phyloP scores from a whole-genome alignment of 1,140 invertebrate genomes.

The Musca vetustissima region DNA sequence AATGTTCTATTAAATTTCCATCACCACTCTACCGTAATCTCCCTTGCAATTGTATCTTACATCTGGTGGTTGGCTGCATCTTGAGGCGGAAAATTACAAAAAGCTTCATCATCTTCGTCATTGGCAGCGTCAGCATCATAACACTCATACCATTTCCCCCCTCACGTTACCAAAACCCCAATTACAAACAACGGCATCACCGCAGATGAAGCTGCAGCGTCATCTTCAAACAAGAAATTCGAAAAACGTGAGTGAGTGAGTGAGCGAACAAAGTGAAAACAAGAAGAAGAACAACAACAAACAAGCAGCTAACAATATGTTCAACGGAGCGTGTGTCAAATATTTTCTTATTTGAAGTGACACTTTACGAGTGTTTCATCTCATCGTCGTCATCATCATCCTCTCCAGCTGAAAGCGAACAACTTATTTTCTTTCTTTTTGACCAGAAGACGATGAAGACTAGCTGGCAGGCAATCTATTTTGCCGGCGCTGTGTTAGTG shows the following conservation, averaged over 20 bases:
- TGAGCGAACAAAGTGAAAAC: not conserved
- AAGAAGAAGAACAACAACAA: not conserved
- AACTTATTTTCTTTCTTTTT: too few species aligned
- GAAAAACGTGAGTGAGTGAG: too few species aligned
- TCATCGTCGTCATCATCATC: not conserved
- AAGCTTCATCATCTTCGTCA: too few species aligned
- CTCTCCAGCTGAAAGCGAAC: too few species aligned
- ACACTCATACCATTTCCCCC: not conserved
- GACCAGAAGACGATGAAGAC: too few species aligned
- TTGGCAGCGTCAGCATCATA: too few species aligned
- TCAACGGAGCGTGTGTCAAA: constrained; percentile 12
- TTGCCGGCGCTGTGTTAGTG: too few species aligned
- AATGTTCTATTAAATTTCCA: too few species aligned
- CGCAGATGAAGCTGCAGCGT: not conserved
- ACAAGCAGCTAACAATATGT: constrained; percentile 7
- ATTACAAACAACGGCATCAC: not conserved
- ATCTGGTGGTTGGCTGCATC: not conserved
- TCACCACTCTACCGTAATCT: too few species aligned
- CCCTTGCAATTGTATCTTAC: not conserved
- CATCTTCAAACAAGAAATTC: not conserved
- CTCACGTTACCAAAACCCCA: not conserved
- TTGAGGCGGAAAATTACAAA: too few species aligned
- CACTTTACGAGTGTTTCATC: constrained; percentile 23
- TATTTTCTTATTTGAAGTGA: constrained; percentile 21
- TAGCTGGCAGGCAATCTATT: too few species aligned